Percentiles rank a stretch among this genome's conserved stretches.
Evolutionary conservation across 1,140 invertebrate genomes (phyloP).

Genomic region (Drosophila nannoptera): DNA sequence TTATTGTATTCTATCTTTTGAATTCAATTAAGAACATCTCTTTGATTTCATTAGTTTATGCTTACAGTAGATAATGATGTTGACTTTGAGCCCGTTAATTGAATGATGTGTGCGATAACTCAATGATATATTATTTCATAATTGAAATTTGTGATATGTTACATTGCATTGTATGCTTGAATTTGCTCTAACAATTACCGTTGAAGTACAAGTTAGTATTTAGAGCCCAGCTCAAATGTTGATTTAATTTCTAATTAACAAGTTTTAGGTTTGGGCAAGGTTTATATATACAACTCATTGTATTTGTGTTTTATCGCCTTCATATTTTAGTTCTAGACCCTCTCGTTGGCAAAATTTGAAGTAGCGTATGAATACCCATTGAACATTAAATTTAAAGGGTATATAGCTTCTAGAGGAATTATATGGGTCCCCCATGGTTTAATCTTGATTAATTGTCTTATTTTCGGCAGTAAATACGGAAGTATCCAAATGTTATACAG

Average conservation of each 20-base stretch:
- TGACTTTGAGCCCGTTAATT: slow-evolving; percentile 14
- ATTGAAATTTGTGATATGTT: neutral
- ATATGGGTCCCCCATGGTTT: no score
- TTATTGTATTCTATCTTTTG: neutral
- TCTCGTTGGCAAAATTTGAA: neutral
- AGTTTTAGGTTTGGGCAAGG: neutral
- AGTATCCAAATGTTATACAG: neutral
- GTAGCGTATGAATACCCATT: neutral
- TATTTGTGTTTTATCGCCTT: neutral
- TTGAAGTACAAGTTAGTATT: neutral
- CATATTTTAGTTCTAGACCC: neutral
- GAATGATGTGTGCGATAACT: slow-evolving; percentile 10
- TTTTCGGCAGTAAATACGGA: neutral
- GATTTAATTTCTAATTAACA: neutral
- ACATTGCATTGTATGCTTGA: slow-evolving; percentile 10
- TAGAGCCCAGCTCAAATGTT: neutral
- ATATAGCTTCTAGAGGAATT: neutral
- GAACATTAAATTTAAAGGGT: neutral
- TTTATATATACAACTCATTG: neutral
- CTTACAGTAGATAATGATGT: slow-evolving; percentile 24
- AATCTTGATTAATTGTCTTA: no score
- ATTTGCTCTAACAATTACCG: slow-evolving; percentile 3
- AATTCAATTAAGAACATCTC: slow-evolving; percentile 13
- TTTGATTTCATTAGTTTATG: slow-evolving; percentile 1
- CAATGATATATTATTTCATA: slow-evolving; percentile 20